phyloP scores from a whole-genome alignment of 2,797 vertebrate species.

The Gymnoscopelus microlampas region DNA sequence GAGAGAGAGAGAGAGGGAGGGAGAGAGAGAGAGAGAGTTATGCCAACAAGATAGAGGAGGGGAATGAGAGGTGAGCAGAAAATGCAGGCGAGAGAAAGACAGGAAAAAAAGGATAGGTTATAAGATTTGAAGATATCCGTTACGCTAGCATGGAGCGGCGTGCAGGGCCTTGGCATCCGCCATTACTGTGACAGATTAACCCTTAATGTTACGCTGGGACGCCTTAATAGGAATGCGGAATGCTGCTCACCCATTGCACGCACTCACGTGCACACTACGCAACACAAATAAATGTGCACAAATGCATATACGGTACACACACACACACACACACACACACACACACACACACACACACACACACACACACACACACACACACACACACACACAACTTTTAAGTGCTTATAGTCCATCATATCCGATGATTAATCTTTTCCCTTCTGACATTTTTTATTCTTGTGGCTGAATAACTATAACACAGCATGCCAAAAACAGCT shows the following conservation, averaged over 20 bases:
- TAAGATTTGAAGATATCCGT: conserved; percentile 1
- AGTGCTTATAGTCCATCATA: no score
- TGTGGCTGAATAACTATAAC: background rate
- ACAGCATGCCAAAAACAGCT: background rate
- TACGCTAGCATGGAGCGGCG: conserved; percentile 1
- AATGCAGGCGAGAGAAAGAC: background rate
- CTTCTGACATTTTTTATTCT: no score
- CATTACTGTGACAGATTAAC: conserved; percentile 52
- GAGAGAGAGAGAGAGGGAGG: no score
- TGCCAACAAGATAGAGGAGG: background rate
- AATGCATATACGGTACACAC: background rate
- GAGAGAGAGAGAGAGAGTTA: background rate
- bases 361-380: no score
- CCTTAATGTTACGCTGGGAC: conserved; percentile 37
- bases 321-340: no score
- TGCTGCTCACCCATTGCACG: no score
- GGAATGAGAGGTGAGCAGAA: background rate
- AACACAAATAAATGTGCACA: background rate
- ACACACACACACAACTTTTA: no score
- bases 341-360: no score
- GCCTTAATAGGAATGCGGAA: background rate
- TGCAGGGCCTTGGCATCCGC: conserved; percentile 18
- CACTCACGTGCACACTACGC: no score
- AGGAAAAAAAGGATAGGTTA: background rate
- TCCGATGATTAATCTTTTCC: no score